Percentiles rank a stretch among this genome's conserved stretches.
Conservation (phyloP, 2,888 invertebrate species). For the Pristionchus mayeri region DNA sequence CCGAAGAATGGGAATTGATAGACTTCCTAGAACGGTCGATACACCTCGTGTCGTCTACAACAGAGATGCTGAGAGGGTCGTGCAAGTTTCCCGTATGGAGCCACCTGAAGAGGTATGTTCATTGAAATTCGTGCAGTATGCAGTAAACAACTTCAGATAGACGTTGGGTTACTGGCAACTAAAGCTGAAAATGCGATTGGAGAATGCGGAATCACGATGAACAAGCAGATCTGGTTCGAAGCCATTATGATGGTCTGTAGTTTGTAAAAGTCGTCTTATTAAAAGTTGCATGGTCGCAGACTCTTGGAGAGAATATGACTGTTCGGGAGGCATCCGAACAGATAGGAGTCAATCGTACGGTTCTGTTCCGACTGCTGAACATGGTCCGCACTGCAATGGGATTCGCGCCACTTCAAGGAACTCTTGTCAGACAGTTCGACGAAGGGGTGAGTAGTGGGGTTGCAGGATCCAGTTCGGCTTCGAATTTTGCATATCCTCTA, state of each 20-base stretch:
- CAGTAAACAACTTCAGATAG: not conserved
- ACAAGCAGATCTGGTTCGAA: conserved; percentile 20
- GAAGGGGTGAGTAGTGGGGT: not conserved
- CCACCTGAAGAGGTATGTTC: not conserved
- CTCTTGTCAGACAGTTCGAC: not conserved
- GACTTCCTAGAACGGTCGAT: not conserved
- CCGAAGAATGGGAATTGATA: not conserved
- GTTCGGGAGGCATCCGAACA: not conserved
- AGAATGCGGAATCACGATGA: not conserved
- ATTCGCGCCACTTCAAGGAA: not conserved
- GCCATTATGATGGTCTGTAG: conserved; percentile 17
- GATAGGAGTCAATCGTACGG: not conserved
- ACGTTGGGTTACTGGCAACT: not conserved
- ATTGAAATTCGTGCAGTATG: too few relatives aligned
- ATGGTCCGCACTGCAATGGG: not conserved
- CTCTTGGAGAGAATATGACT: conserved; percentile 27
- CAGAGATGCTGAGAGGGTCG: not conserved
- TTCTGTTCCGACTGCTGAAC: conserved; percentile 17
- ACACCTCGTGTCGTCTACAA: not conserved
- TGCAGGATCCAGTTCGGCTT: too few relatives aligned
- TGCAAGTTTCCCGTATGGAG: too few relatives aligned
- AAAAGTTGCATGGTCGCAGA: not conserved
- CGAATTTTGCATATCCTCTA: too few relatives aligned
- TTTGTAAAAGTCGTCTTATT: not conserved
- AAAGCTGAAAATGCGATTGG: not conserved